Evolutionary conservation across 2,888 invertebrate genomes (phyloP).

Genomic region (Ophioninae sp.): DNA sequence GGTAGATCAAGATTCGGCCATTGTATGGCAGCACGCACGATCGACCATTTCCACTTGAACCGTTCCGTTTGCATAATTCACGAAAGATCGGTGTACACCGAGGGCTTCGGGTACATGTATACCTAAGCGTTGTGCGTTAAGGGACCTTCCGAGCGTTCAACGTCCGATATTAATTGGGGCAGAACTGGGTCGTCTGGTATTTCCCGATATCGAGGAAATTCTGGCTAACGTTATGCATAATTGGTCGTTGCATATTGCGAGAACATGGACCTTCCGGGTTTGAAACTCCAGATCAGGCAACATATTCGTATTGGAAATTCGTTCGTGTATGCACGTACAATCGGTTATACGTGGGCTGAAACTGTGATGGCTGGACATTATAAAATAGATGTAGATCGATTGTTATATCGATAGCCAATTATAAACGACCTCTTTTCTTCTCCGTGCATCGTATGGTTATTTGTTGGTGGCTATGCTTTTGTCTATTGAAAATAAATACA

Average conservation of each 20-base stretch:
- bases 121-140: conserved; percentile 25
- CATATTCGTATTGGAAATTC: conserved; percentile 8
- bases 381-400: not conserved
- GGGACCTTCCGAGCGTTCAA: conserved; percentile 9
- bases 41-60: conserved; percentile 33
- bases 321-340: not conserved
- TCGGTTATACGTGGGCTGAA: not conserved
- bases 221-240: conserved; percentile 26
- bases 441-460: not conserved
- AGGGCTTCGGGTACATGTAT: not conserved
- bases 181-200: conserved; percentile 32
- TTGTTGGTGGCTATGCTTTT: too few species aligned
- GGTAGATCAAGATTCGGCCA: conserved; percentile 46
- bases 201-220: conserved; percentile 31
- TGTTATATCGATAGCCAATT: not conserved
- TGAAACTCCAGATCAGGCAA: conserved; percentile 26
- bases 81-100: conserved; percentile 33
- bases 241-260: conserved; percentile 29
- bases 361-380: conserved; percentile 3
- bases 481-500: too few species aligned
- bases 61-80: conserved; percentile 55
- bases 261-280: not conserved
- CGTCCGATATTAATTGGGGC: conserved; percentile 48
- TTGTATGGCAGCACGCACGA: conserved; percentile 32
- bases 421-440: not conserved